Conservation (phyloP, 92 coral and sea anemone species). For the Zoanthus sociatus region DNA sequence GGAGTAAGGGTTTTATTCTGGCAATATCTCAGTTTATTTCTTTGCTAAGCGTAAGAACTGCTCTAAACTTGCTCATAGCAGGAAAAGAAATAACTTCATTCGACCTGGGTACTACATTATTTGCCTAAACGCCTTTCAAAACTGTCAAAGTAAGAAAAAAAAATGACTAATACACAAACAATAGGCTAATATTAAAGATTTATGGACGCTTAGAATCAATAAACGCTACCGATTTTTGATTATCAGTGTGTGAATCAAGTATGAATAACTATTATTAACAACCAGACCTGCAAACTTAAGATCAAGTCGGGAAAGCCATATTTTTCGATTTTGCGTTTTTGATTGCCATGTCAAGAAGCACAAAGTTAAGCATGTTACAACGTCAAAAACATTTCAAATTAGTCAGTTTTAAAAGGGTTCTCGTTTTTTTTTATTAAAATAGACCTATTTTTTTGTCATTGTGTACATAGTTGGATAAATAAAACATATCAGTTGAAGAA, state of each 20-base stretch:
- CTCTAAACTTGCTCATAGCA: too few species aligned
- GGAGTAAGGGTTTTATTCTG: too few species aligned
- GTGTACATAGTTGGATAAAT: neutral
- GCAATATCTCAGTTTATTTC: too few species aligned
- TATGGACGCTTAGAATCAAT: neutral
- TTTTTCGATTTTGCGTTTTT: neutral
- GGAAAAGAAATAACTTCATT: too few species aligned
- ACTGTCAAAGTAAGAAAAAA: too few species aligned
- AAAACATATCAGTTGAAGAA: neutral
- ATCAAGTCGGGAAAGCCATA: neutral
- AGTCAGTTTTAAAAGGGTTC: neutral
- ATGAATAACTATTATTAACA: too few species aligned
- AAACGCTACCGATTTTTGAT: neutral
- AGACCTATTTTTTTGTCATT: neutral
- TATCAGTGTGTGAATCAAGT: neutral
- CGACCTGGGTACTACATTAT: too few species aligned
- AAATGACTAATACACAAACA: neutral
- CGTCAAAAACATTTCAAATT: neutral
- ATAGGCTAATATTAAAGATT: neutral
- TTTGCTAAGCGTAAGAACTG: too few species aligned
- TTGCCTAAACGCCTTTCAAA: too few species aligned
- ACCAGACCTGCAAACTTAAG: neutral
- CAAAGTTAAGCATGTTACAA: neutral
- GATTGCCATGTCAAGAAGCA: neutral
- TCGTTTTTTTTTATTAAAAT: neutral